Conservation (phyloP, 2,113 vertebrate species). For the Abramis brama region DNA sequence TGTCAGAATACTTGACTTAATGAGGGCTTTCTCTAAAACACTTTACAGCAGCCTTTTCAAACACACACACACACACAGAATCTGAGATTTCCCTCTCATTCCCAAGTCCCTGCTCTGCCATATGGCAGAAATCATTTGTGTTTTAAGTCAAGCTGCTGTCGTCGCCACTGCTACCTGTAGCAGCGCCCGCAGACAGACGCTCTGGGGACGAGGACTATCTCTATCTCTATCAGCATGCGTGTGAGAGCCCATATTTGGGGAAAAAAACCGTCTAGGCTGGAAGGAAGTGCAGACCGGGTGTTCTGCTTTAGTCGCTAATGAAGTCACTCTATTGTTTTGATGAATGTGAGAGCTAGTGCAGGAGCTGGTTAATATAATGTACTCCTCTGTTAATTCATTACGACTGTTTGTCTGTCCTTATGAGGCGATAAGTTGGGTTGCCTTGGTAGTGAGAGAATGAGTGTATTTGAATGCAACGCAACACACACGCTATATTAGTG, state of each 20-base stretch:
- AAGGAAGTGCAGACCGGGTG: neutral
- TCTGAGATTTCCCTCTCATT: conserved; percentile 19
- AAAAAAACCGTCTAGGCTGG: neutral
- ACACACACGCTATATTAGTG: neutral
- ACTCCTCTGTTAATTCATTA: conserved; percentile 33
- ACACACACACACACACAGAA: conserved; percentile 23
- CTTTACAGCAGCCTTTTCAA: conserved; percentile 10
- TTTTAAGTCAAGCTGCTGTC: conserved; percentile 35
- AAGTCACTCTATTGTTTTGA: conserved; percentile 40
- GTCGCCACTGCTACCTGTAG: conserved; percentile 42
- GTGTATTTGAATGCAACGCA: neutral
- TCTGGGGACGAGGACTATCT: conserved; percentile 7
- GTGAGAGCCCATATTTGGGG: neutral
- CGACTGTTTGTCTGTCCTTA: conserved; percentile 11
- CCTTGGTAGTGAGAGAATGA: conserved; percentile 4
- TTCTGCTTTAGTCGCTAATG: conserved; percentile 16
- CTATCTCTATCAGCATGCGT: neutral
- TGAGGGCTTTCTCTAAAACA: conserved; percentile 7
- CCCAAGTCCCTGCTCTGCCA: conserved; percentile 13
- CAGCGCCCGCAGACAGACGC: conserved; percentile 32
- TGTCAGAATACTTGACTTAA: conserved; percentile 37
- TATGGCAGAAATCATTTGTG: conserved; percentile 37
- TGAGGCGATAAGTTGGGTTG: conserved; percentile 9
- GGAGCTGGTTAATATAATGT: conserved; percentile 13
- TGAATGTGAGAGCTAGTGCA: conserved; percentile 31